These are phyloP conservation scores for Onychomys leucogaster DNA, from an alignment of 2,797 vertebrate genomes.

Conservation along the genomic window DNA sequence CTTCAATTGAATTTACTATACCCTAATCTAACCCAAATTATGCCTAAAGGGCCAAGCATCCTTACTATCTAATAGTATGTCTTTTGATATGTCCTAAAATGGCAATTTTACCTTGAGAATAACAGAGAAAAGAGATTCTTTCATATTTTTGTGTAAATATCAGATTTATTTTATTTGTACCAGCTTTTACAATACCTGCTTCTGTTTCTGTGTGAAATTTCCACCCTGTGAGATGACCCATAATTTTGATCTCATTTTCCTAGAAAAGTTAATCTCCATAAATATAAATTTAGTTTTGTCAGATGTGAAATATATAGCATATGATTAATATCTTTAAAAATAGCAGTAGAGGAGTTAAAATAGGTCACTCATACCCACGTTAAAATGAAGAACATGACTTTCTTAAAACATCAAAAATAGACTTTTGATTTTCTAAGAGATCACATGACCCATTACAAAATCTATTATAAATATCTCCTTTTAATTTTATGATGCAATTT, in stretches of 20 bases:
- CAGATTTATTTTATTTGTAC: constrained; percentile 35
- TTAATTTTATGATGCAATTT: background rate
- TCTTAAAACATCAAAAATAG: background rate
- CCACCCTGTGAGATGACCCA: background rate
- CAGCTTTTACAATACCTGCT: background rate
- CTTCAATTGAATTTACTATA: background rate
- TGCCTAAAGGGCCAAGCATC: background rate
- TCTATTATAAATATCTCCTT: background rate
- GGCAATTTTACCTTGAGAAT: background rate
- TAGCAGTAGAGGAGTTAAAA: background rate
- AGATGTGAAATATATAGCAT: background rate
- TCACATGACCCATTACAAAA: background rate
- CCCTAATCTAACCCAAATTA: constrained; percentile 71
- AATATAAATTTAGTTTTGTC: constrained; percentile 60
- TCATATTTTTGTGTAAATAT: background rate
- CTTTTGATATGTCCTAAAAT: constrained; percentile 23
- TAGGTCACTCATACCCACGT: background rate
- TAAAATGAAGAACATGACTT: background rate
- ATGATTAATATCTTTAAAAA: background rate
- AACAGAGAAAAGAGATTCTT: constrained; percentile 14
- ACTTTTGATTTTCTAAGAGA: background rate
- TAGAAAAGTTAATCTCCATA: constrained; percentile 19
- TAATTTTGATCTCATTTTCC: background rate
- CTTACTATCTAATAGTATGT: background rate
- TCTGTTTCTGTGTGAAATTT: background rate